phyloP scores from a whole-genome alignment of 2,797 vertebrate species.

The Amazonetta brasiliensis region DNA sequence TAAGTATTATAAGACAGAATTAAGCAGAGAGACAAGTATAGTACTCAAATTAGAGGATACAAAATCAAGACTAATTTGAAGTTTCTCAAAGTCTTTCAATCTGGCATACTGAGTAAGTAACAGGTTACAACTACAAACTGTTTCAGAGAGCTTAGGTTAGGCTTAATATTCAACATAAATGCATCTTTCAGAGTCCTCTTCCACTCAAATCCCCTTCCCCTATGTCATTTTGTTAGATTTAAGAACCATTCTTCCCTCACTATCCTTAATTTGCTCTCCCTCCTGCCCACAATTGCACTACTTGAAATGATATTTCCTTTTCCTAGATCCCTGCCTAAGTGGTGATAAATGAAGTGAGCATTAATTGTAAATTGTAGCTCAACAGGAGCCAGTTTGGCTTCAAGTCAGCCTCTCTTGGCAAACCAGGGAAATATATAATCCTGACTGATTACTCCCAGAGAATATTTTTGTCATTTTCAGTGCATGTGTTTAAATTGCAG shows the following conservation, averaged over 20 bases:
- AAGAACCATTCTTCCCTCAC: background rate
- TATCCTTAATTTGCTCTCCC: background rate
- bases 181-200: background rate
- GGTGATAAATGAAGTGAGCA: constrained; percentile 72
- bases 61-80: background rate
- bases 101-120: background rate
- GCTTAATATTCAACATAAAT: background rate
- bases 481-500: constrained; percentile 45
- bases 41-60: background rate
- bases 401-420: constrained; percentile 54
- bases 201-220: background rate
- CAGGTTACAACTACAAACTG: background rate
- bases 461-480: constrained; percentile 71
- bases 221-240: background rate
- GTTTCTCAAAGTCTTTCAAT: background rate
- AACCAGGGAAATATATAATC: constrained; percentile 68
- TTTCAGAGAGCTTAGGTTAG: background rate
- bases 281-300: background rate
- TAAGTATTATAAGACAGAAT: background rate
- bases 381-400: constrained; percentile 75
- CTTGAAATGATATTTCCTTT: constrained; percentile 56
- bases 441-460: constrained; percentile 70
- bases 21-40: background rate
- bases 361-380: constrained; percentile 59
- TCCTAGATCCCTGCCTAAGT: background rate